Percentiles rank a stretch among this genome's conserved stretches.
These are phyloP conservation scores for Nomada fucata DNA, from an alignment of 2,888 invertebrate species.

Conservation along the genomic window DNA sequence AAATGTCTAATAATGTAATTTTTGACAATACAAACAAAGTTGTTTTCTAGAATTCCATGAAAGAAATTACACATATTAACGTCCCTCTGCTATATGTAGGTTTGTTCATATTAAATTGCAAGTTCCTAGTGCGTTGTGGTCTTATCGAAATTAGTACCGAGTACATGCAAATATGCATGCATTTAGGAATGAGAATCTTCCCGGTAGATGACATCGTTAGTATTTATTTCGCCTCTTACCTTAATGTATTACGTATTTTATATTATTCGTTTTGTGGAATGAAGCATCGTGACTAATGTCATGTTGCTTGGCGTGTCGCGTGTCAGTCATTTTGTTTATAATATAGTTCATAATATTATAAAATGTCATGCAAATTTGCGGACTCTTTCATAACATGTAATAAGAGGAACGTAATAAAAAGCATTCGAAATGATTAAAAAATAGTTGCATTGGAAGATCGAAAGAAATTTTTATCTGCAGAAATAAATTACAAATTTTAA, in stretches of 20 bases:
- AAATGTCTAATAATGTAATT: neutral
- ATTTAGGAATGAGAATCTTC: constrained; percentile 54
- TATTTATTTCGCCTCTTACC: constrained; percentile 44
- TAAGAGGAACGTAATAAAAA: neutral
- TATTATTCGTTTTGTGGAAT: constrained; percentile 72
- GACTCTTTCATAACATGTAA: constrained; percentile 8
- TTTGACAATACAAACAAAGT: neutral
- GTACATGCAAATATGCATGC: constrained; percentile 54
- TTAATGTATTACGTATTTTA: constrained; percentile 54
- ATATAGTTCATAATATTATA: constrained; percentile 22
- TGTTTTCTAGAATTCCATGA: neutral
- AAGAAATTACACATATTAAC: neutral
- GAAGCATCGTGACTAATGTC: constrained; percentile 77
- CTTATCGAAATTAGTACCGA: constrained; percentile 18
- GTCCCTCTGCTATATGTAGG: neutral
- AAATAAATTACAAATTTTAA: neutral
- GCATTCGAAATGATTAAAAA: too few relatives aligned
- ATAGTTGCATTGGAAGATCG: neutral
- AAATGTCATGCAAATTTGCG: constrained; percentile 29
- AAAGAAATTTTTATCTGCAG: neutral
- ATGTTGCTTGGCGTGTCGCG: constrained; percentile 64
- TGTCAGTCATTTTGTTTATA: constrained; percentile 27
- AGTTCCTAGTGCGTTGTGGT: constrained; percentile 26
- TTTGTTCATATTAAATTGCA: constrained; percentile 28
- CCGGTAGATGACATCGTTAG: constrained; percentile 46